Conservation (phyloP, 1,140 invertebrate species). For the Whitmania pigra region DNA sequence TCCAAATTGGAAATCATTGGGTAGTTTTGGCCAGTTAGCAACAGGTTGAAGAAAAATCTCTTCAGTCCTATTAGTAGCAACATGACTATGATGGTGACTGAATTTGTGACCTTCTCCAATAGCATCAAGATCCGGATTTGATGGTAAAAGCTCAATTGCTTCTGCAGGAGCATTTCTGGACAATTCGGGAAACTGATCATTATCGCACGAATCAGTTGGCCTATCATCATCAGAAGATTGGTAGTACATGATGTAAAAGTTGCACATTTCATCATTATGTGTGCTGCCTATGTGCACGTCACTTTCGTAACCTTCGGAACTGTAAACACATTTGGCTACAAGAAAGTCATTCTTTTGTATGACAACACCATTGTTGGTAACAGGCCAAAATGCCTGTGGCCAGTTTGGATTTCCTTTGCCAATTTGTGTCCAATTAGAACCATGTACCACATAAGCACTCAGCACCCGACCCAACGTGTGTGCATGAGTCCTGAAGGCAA, state of each 20-base stretch:
- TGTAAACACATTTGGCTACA: slow-evolving; percentile 21
- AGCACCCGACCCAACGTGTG: slow-evolving; percentile 34
- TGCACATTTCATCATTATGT: slow-evolving; percentile 95
- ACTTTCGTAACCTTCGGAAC: not conserved
- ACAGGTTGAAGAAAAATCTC: not conserved
- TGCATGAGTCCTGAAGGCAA: slow-evolving; percentile 38
- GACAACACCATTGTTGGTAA: not conserved
- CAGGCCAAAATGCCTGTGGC: slow-evolving; percentile 30
- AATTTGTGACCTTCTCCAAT: slow-evolving; percentile 23
- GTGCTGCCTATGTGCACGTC: slow-evolving; percentile 52
- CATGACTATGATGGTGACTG: slow-evolving; percentile 23
- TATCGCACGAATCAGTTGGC: slow-evolving; percentile 28
- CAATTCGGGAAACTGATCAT: slow-evolving; percentile 27
- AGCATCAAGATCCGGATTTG: slow-evolving; percentile 43
- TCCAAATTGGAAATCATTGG: not conserved
- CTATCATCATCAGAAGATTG: slow-evolving; percentile 50
- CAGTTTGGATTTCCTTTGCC: slow-evolving; percentile 40
- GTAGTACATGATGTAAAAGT: slow-evolving; percentile 98
- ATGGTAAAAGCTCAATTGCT: slow-evolving; percentile 38
- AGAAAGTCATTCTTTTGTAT: not conserved
- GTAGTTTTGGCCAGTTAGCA: not conserved
- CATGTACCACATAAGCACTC: slow-evolving; percentile 31
- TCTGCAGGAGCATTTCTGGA: slow-evolving; percentile 33
- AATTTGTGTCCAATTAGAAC: slow-evolving; percentile 33
- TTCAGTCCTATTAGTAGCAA: not conserved